Conservation (phyloP, 2,888 invertebrate species). For the Nemotelus pantherinus region DNA sequence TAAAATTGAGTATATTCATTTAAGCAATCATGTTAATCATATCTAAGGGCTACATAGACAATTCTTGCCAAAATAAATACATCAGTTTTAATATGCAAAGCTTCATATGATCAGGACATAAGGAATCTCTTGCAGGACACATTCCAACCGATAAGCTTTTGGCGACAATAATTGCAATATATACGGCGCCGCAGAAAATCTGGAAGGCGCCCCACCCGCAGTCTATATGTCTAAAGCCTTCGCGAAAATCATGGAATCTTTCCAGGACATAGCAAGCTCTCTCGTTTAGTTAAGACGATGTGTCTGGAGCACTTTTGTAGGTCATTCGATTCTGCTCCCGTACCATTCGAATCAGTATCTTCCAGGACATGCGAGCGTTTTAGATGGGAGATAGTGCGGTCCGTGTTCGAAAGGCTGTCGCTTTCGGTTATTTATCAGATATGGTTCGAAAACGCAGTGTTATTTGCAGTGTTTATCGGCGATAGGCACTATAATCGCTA, state of each 20-base stretch:
- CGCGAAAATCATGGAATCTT: constrained; percentile 2
- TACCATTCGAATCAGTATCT: constrained; percentile 38
- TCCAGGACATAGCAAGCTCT: constrained; percentile 24
- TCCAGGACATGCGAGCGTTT: constrained; percentile 44
- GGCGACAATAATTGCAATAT: background rate
- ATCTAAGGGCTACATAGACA: background rate
- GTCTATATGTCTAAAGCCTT: constrained; percentile 1
- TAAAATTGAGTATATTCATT: background rate
- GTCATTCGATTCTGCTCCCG: constrained; percentile 40
- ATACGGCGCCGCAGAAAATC: constrained; percentile 27
- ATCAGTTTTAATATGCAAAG: background rate
- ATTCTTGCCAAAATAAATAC: background rate
- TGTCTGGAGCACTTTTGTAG: constrained; percentile 42
- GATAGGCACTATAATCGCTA: too few relatives aligned
- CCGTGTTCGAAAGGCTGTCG: constrained; percentile 1
- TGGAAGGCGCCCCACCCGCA: constrained; percentile 44
- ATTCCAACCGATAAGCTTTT: constrained; percentile 19
- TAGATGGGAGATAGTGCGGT: constrained; percentile 31
- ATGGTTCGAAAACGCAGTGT: background rate
- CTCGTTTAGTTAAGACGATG: constrained; percentile 1
- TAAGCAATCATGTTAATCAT: background rate
- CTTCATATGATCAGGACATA: background rate
- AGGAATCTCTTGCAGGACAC: background rate
- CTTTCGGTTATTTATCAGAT: constrained; percentile 26
- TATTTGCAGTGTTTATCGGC: too few relatives aligned